phyloP scores from a whole-genome alignment of 2,888 invertebrate genomes.

The Sycophila texana region DNA sequence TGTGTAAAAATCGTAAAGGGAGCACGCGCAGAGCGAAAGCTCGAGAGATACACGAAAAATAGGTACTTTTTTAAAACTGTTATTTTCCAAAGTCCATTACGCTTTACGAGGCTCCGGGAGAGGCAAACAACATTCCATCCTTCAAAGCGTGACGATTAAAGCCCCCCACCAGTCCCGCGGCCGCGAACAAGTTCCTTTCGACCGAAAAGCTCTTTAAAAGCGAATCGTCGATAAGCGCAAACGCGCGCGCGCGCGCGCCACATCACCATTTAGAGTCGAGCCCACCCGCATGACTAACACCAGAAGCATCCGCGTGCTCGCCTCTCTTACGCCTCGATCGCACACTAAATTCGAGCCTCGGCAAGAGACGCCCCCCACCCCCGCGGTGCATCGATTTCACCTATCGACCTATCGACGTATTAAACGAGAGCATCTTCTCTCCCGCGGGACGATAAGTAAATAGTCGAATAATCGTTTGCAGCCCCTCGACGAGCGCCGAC shows the following conservation, averaged over 20 bases:
- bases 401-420: neutral
- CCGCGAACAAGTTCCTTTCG: neutral
- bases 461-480: constrained; percentile 48
- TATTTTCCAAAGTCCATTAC: constrained; percentile 36
- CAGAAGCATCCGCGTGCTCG: constrained; percentile 17
- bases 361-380: neutral
- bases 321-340: neutral
- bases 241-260: neutral
- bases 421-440: neutral
- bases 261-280: constrained; percentile 17
- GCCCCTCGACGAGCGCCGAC: constrained; percentile 6
- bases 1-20: neutral
- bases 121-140: constrained; percentile 34
- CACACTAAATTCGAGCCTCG: too few species aligned
- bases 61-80: constrained; percentile 2
- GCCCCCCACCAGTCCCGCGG: neutral
- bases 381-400: neutral
- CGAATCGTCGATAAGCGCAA: constrained; percentile 47
- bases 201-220: constrained; percentile 43
- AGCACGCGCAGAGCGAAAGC: neutral
- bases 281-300: constrained; percentile 46
- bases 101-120: constrained; percentile 1
- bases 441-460: constrained; percentile 39
- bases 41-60: constrained; percentile 1
- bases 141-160: constrained; percentile 41